Base-by-base conservation (phyloP, 2,888 invertebrate species). In the Halictus ligatus region DNA sequence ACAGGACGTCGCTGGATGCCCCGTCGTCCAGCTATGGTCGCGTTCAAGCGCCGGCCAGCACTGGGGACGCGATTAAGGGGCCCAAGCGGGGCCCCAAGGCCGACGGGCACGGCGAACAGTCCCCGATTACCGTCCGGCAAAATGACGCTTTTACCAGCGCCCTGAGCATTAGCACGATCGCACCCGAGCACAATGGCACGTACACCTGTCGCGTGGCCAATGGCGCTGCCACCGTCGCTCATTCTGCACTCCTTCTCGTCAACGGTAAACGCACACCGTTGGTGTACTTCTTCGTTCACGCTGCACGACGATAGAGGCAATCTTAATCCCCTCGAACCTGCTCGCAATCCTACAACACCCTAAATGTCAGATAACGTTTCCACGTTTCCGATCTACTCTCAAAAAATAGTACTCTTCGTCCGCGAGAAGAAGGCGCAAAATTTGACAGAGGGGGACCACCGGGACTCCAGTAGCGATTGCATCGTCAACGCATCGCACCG, bases 81-180 rank as follows among this genome's bases (percentile, higher is more conserved):
- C 88, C 90, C 82, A 89, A 90, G 84, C 80, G 90, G 88, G 90
- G 87, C 90, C 90, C 90, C 75, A 85, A 83, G 80, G 85, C 84
- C 86, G 83, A 80, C 81, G 86, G 90, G 50, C 88, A 86, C 76
- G 85, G 75, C 86, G 91, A 89, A 83, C 88, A 87, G 81, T 87
- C 87, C 84, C 88, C 88, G 88, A 87, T 91, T 94, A 96, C 96
- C 95, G 95, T 96, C 93, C 95, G 96, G 92, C 96, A 96, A 95
- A 96, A 96, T 95, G 96, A 96, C 94, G 96, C 96, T 94, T 96
- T 96, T 95, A 96, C 96, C 93, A 96, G 96, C 94, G 96, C 96
- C 91, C 95, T 96, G 92, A 96, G 96, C 95, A 96, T 96, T 94
- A 96, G 96, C 93, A 96, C 96, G 95, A 96, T 96, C 93, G 96